Conservation (phyloP, 2,797 vertebrate species). For the Oryzias sinensis region DNA sequence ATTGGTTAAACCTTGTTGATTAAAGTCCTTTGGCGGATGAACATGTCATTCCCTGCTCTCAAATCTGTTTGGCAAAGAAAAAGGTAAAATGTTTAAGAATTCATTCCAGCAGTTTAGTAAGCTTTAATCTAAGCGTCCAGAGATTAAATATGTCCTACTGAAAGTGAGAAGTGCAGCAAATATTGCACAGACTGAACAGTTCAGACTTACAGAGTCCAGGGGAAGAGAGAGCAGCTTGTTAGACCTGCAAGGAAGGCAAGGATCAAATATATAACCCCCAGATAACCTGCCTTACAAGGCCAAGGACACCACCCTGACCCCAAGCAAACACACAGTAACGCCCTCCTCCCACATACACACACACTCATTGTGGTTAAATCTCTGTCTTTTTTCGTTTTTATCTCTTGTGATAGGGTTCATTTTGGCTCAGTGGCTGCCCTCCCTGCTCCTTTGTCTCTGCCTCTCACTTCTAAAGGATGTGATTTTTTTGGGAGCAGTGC, state of each 20-base stretch:
- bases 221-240: slow-evolving; percentile 52
- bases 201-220: slow-evolving; percentile 60
- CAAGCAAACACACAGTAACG: slow-evolving; percentile 15
- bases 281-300: slow-evolving; percentile 72
- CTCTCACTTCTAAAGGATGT: slow-evolving; percentile 56
- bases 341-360: slow-evolving; percentile 12
- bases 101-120: too few relatives aligned
- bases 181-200: slow-evolving; percentile 4
- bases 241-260: slow-evolving; percentile 38
- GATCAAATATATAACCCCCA: slow-evolving; percentile 76
- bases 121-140: too few relatives aligned
- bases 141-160: neutral
- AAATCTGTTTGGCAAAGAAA: too few relatives aligned
- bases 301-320: slow-evolving; percentile 64
- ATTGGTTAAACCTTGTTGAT: neutral
- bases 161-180: slow-evolving; percentile 1
- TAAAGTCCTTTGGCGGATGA: too few relatives aligned
- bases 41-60: too few relatives aligned
- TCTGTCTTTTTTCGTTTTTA: slow-evolving; percentile 55
- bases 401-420: slow-evolving; percentile 49
- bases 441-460: slow-evolving; percentile 23
- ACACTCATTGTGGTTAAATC: slow-evolving; percentile 23
- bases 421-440: slow-evolving; percentile 53
- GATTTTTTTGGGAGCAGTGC: slow-evolving; percentile 65
- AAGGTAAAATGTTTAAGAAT: too few relatives aligned